Percentiles rank a stretch among this genome's conserved stretches.
Conservation (phyloP, 2,797 vertebrate genomes). For the Coilia nasus region DNA sequence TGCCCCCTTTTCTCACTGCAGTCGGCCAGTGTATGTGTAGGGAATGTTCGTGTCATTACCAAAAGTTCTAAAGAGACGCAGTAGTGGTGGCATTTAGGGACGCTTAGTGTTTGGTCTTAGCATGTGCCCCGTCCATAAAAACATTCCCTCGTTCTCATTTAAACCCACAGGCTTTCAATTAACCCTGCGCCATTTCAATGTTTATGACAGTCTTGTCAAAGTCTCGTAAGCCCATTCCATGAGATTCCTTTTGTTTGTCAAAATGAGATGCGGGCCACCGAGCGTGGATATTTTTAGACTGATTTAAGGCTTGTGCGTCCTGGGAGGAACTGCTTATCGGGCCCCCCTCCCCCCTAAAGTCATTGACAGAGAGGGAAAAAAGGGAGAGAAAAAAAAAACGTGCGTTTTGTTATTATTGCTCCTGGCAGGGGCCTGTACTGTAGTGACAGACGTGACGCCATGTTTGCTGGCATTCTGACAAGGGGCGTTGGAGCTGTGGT, state of each 20-base stretch:
- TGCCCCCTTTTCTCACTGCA: not conserved
- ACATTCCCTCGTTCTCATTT: not conserved
- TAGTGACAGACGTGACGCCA: conserved; percentile 43
- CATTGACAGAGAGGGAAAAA: conserved; percentile 35
- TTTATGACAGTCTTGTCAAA: not conserved
- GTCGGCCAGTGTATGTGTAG: not conserved
- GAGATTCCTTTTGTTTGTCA: not conserved
- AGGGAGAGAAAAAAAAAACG: conserved; percentile 6
- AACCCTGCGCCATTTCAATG: not conserved
- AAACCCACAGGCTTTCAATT: conserved; percentile 17
- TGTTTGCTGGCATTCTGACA: conserved; percentile 37
- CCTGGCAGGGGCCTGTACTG: conserved; percentile 38
- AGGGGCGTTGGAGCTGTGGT: not conserved
- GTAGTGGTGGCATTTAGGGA: not conserved
- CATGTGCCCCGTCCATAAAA: not conserved
- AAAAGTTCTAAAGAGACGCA: not conserved
- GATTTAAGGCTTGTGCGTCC: conserved; percentile 39
- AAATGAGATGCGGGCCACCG: conserved; percentile 38
- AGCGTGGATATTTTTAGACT: conserved; percentile 51
- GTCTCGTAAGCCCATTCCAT: not conserved
- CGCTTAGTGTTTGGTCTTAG: not conserved
- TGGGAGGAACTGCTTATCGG: conserved; percentile 52
- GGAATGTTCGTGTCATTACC: not conserved
- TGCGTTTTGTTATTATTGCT: conserved; percentile 40
- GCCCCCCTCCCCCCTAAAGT: not conserved